Evolutionary conservation across 2,113 vertebrate species (phyloP).

Genomic region (Spermophilus dauricus): DNA sequence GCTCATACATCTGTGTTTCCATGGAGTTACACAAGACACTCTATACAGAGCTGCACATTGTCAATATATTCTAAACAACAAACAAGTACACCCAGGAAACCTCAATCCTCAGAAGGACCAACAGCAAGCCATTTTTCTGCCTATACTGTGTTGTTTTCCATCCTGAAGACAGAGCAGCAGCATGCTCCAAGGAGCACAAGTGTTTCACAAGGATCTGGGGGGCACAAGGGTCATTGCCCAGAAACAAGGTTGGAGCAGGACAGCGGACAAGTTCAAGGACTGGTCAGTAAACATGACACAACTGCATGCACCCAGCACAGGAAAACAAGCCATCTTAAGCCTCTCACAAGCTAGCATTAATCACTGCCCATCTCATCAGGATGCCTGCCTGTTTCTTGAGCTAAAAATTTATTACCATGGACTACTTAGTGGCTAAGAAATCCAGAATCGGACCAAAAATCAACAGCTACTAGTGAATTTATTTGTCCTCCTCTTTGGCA

Average conservation of each 20-base stretch:
- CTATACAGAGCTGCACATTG: not conserved
- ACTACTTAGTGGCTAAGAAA: constrained; percentile 37
- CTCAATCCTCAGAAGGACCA: constrained; percentile 54
- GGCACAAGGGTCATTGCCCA: not conserved
- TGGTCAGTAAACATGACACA: not conserved
- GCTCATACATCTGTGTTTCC: not conserved
- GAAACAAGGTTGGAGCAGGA: constrained; percentile 52
- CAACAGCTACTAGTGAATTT: constrained; percentile 40
- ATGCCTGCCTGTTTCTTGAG: not conserved
- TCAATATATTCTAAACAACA: not conserved
- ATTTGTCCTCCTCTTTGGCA: not conserved
- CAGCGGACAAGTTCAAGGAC: constrained; percentile 1
- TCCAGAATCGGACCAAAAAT: constrained; percentile 38
- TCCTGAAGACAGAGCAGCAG: constrained; percentile 50
- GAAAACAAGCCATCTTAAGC: not conserved
- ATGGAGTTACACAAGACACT: not conserved
- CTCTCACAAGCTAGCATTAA: not conserved
- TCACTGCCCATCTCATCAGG: not conserved
- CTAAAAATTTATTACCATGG: constrained; percentile 21
- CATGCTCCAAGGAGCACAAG: constrained; percentile 60
- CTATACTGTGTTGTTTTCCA: constrained; percentile 60
- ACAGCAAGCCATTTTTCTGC: constrained; percentile 47
- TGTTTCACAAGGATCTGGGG: constrained; percentile 22
- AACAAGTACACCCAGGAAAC: constrained; percentile 46
- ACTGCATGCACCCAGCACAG: not conserved